A percentile compares a stretch with the other conserved stretches of the same genome.
phyloP scores from a whole-genome alignment of 2,113 vertebrate species.

The Ictalurus punctatus region DNA sequence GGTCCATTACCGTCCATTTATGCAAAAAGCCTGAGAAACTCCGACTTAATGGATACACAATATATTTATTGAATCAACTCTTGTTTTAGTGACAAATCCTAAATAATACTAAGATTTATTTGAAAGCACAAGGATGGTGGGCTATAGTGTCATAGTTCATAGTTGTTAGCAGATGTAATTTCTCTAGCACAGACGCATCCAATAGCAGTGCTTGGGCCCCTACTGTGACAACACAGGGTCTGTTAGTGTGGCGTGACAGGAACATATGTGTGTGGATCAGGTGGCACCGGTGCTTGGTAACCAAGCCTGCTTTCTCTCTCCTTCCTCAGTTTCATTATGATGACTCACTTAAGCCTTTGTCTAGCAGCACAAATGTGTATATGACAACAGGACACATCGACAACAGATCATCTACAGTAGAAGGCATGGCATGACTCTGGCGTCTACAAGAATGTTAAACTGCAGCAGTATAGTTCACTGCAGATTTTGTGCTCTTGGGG shows the following conservation, averaged over 20 bases:
- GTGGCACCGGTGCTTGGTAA: slow-evolving; percentile 44
- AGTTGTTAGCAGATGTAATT: not conserved
- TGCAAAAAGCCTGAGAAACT: not conserved
- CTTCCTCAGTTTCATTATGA: slow-evolving; percentile 23
- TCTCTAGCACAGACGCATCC: not conserved
- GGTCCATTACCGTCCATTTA: not conserved
- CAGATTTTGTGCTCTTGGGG: not conserved
- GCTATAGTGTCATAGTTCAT: not conserved
- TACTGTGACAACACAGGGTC: not conserved
- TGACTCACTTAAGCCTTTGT: slow-evolving; percentile 38
- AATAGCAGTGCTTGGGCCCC: not conserved
- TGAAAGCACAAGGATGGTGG: not conserved
- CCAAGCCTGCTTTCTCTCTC: slow-evolving; percentile 12
- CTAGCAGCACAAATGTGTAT: slow-evolving; percentile 17
- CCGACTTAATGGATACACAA: not conserved
- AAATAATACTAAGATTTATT: not conserved
- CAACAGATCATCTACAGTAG: slow-evolving; percentile 52
- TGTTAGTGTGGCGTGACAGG: slow-evolving; percentile 54
- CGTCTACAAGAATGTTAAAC: not conserved
- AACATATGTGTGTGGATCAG: slow-evolving; percentile 55
- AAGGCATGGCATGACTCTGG: not conserved
- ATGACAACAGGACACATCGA: slow-evolving; percentile 21
- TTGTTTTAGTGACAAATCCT: not conserved
- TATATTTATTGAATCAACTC: not conserved
- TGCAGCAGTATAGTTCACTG: not conserved